A percentile compares a stretch with the other conserved stretches of the same genome.
phyloP scores from a whole-genome alignment of 2,797 vertebrate genomes.

The Toxotes lorentzi region DNA sequence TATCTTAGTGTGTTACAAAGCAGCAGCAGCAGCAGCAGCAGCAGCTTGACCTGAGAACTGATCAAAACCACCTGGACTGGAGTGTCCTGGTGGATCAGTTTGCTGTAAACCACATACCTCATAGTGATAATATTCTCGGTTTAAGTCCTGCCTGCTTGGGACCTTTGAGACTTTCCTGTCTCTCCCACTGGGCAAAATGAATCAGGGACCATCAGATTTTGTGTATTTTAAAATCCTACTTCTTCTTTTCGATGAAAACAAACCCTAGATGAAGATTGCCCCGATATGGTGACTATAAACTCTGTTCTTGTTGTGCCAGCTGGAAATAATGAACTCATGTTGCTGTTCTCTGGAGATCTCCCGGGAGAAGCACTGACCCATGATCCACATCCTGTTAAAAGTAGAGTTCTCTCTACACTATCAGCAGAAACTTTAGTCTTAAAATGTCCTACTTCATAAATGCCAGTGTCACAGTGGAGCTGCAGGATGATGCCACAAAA shows the following conservation, averaged over 20 bases:
- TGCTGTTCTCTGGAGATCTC: constrained; percentile 50
- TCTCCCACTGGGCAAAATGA: neutral
- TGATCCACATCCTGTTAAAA: constrained; percentile 44
- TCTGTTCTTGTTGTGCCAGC: constrained; percentile 57
- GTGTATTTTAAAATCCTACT: constrained; percentile 6
- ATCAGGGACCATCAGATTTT: constrained; percentile 18
- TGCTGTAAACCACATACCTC: constrained; percentile 26
- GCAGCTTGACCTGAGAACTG: constrained; percentile 23
- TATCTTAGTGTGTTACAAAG: neutral
- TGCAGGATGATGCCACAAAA: neutral
- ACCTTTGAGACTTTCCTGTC: neutral
- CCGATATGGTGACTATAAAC: constrained; percentile 19
- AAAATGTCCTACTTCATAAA: constrained; percentile 5
- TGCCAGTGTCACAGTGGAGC: constrained; percentile 12
- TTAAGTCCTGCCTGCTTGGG: neutral
- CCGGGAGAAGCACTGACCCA: constrained; percentile 53
- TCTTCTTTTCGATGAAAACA: constrained; percentile 24
- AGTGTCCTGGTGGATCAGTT: constrained; percentile 17
- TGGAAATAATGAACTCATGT: constrained; percentile 68
- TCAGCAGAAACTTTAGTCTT: constrained; percentile 14
- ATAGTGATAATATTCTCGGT: neutral
- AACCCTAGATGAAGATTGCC: constrained; percentile 8
- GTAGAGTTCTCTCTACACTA: constrained; percentile 18
- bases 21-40: neutral
- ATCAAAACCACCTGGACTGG: constrained; percentile 52